Evolutionary conservation across 1,140 invertebrate species (phyloP).

Genomic region (Elysia chlorotica): DNA sequence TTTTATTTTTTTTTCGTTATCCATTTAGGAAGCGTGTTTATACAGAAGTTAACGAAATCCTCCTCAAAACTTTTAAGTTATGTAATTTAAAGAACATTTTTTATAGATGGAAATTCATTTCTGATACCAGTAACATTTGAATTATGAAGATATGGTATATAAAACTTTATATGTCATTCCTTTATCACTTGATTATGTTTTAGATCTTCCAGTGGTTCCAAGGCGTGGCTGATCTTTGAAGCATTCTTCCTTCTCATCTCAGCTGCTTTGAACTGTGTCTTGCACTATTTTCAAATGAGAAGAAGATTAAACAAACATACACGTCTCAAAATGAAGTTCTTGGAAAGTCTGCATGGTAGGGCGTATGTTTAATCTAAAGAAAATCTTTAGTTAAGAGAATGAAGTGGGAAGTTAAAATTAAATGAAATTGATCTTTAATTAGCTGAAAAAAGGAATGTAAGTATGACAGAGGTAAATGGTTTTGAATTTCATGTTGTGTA

Average conservation of each 20-base stretch:
- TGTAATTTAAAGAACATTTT: background rate
- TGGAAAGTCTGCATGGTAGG: constrained; percentile 8
- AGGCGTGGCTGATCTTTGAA: background rate
- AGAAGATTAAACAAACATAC: background rate
- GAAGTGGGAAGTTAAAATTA: background rate
- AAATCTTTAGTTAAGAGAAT: too few species aligned
- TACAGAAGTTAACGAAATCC: background rate
- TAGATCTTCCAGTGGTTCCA: background rate
- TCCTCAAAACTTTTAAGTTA: background rate
- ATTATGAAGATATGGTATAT: background rate
- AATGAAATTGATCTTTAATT: constrained; percentile 33
- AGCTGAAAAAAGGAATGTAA: background rate
- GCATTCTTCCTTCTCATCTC: background rate
- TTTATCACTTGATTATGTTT: background rate
- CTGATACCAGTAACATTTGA: background rate
- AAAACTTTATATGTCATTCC: background rate
- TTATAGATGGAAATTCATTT: background rate
- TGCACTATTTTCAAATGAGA: constrained; percentile 4
- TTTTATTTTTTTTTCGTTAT: too few species aligned
- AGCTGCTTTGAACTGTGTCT: background rate
- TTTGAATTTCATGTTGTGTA: background rate
- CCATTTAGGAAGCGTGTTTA: background rate
- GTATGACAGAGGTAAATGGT: background rate
- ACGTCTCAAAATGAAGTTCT: constrained; percentile 1
- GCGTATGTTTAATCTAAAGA: too few species aligned